These are phyloP conservation scores for Paramuricea clavata DNA, from an alignment of 92 coral and sea anemone genomes.

Conservation along the genomic window DNA sequence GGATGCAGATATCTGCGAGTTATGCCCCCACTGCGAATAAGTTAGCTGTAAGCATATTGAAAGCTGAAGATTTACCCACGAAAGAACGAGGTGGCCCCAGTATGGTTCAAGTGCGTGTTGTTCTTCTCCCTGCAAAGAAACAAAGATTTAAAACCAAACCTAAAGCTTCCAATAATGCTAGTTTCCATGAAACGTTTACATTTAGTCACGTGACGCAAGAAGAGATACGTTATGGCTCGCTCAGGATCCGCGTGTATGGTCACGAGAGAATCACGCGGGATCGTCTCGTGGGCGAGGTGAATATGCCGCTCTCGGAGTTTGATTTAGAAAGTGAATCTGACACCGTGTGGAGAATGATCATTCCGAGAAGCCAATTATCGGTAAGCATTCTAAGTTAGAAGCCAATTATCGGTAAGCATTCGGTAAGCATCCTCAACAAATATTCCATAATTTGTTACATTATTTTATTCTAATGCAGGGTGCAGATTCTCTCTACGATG, in stretches of 20 bases:
- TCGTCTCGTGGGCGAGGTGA: conserved; percentile 92
- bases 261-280: conserved; percentile 92
- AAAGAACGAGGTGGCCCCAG: conserved; percentile 97
- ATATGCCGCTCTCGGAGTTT: conserved; percentile 82
- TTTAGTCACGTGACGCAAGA: conserved; percentile 94
- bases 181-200: conserved; percentile 96
- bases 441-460: background rate
- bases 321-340: conserved; percentile 95
- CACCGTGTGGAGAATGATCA: conserved; percentile 89
- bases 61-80: conserved; percentile 97
- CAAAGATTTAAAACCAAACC: conserved; percentile 95
- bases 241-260: conserved; percentile 93
- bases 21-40: conserved; percentile 99
- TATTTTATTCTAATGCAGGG: conserved; percentile 65
- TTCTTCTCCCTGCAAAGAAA: conserved; percentile 86
- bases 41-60: conserved; percentile 88
- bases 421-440: background rate
- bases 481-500: conserved; percentile 98
- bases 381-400: conserved; percentile 83
- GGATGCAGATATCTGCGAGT: conserved; percentile 95
- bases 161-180: conserved; percentile 92
- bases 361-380: conserved; percentile 90
- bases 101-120: conserved; percentile 90
- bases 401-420: conserved; percentile 87
- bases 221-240: conserved; percentile 82